These are phyloP conservation scores for Pyrgilauda ruficollis DNA, from an alignment of 2,113 vertebrate species.

Conservation along the genomic window DNA sequence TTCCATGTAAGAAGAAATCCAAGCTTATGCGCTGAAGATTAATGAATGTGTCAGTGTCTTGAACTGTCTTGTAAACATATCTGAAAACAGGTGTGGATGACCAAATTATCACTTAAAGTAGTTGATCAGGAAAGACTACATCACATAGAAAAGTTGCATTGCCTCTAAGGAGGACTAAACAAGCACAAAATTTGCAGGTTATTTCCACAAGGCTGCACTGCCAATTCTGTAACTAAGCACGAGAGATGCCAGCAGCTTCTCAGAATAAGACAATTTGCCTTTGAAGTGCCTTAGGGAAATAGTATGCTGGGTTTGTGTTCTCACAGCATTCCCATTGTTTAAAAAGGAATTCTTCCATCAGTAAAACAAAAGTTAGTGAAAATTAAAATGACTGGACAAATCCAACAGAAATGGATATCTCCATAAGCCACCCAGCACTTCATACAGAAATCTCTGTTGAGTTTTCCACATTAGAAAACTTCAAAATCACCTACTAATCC, in stretches of 20 bases:
- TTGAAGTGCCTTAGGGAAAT: conserved; percentile 27
- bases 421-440: conserved; percentile 17
- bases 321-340: neutral
- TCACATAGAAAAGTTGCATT: neutral
- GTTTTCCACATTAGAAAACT: conserved; percentile 20
- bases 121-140: neutral
- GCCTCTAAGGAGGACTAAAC: neutral
- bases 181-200: conserved; percentile 29
- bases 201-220: conserved; percentile 26
- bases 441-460: conserved; percentile 33
- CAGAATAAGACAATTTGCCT: neutral
- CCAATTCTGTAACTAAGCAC: neutral
- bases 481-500: neutral
- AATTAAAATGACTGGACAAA: conserved; percentile 54
- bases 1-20: conserved; percentile 70
- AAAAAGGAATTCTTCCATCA: neutral
- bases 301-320: neutral
- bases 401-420: conserved; percentile 34
- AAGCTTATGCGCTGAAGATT: conserved; percentile 32
- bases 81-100: conserved; percentile 35
- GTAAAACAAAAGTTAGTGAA: conserved; percentile 39
- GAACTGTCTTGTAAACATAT: conserved; percentile 49
- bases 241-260: neutral
- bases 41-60: conserved; percentile 29
- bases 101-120: conserved; percentile 28